Base-by-base conservation (phyloP, 2,888 invertebrate species). In the Eustalomyia histrio region DNA sequence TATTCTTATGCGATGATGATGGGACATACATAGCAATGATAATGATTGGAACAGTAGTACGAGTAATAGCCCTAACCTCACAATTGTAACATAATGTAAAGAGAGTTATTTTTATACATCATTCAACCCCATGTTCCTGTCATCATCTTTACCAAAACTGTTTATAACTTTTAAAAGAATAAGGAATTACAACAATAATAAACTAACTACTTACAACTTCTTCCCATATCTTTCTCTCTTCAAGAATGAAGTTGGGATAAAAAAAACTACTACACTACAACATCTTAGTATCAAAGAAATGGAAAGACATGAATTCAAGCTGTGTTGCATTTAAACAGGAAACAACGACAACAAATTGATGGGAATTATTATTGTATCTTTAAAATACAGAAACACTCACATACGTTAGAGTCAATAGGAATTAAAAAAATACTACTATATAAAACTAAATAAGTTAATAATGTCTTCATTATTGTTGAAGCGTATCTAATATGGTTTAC, bases 401-500 rank as follows among this genome's bases (percentile, higher is more conserved):
- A 71, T 68, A 71, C 58, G 65, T 53, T 69, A 52, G 63, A 76
- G 60, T 65, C 58, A 65, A 76, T 65, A 78, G 61, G 14, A 67
- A 55, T 57, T 17, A 18, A 68, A 50, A 61, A 83, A 83, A 80
- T 84, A 55, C 18, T 43, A 61, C 18, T 43, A 61, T 63, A 83
- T 73, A 84, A 80, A 76, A 80, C 75, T 82, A 83, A 85, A 86
- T 86, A 86, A 88, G 87, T 88, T 88, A 88, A 88, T 88, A 88
- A 88, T 88, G 88, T 88, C 88, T 88, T 88, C 88, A 88, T 88
- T 87, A 88, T 87, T 86, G 85, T 85, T 85, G 85, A 88, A 88
- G 89, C 88, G 89, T 87, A 87, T 85, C 88, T 88, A 88, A 88
- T 84, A 84, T 79, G 88, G 88, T 88, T 88, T 88, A 88, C 88